Percentiles rank a stretch among this genome's conserved stretches.
Evolutionary conservation across 2,113 vertebrate species (phyloP).

Genomic region (Dissostichus mawsoni): DNA sequence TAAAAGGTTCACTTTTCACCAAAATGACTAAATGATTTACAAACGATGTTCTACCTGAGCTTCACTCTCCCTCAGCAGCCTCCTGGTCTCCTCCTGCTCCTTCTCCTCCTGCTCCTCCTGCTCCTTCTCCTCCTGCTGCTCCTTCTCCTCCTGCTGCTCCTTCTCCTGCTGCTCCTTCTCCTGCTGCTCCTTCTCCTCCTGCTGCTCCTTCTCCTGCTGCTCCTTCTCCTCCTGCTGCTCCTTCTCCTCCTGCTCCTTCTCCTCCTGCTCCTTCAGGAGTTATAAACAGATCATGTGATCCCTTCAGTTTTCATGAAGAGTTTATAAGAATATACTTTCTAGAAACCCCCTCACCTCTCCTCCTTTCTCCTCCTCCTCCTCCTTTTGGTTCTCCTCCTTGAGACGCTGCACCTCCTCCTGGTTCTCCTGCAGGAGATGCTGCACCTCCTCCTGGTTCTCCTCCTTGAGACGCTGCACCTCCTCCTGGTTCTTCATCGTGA

Average conservation of each 20-base stretch:
- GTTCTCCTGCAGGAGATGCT: too few species aligned
- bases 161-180: slow-evolving; percentile 34
- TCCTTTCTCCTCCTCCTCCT: slow-evolving; percentile 13
- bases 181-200: neutral
- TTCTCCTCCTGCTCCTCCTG: slow-evolving; percentile 8
- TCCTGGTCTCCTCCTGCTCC: slow-evolving; percentile 53
- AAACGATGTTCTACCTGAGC: slow-evolving; percentile 38
- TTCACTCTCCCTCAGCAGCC: slow-evolving; percentile 56
- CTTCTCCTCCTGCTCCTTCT: neutral
- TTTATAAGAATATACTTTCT: neutral
- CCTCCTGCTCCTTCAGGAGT: neutral
- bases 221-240: slow-evolving; percentile 47
- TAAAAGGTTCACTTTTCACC: too few species aligned
- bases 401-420: too few species aligned
- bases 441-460: too few species aligned
- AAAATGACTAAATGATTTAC: too few species aligned
- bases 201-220: slow-evolving; percentile 44
- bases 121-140: neutral
- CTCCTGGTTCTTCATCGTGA: too few species aligned
- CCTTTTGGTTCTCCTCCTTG: too few species aligned
- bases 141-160: neutral
- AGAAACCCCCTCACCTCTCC: neutral
- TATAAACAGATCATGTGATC: neutral
- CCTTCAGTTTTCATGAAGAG: neutral
- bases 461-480: too few species aligned